A percentile compares a stretch with the other conserved stretches of the same genome.
Evolutionary conservation across 2,113 vertebrate species (phyloP).

Genomic region (Microtus ochrogaster): DNA sequence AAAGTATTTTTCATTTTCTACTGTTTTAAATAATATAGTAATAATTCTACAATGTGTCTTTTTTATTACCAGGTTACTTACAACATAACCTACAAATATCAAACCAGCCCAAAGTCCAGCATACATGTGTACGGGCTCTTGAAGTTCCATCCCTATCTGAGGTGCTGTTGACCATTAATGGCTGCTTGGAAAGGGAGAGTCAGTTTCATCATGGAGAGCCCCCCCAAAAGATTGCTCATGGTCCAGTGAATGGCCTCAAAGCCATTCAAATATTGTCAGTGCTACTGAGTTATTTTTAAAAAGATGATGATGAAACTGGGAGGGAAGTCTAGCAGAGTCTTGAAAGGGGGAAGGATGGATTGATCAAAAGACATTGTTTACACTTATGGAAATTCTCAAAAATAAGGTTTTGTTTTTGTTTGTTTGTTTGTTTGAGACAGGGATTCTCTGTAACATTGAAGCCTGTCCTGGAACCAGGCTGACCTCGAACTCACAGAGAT

Average conservation of each 20-base stretch:
- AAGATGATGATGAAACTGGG: too few relatives aligned
- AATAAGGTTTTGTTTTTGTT: too few relatives aligned
- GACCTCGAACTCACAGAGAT: too few relatives aligned
- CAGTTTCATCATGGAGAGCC: not conserved
- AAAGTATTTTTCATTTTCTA: not conserved
- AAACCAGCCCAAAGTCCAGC: not conserved
- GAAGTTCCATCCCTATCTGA: not conserved
- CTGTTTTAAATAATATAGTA: not conserved
- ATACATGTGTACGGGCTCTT: not conserved
- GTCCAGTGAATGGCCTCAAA: not conserved
- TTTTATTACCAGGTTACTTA: not conserved
- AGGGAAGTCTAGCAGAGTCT: not conserved
- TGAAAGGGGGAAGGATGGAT: not conserved
- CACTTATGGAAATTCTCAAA: not conserved
- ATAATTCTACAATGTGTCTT: not conserved
- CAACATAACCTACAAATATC: not conserved
- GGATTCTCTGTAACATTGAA: too few relatives aligned
- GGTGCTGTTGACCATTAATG: not conserved
- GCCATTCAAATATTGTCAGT: not conserved
- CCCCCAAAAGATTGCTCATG: not conserved
- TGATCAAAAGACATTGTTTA: too few relatives aligned
- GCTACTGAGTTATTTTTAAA: not conserved
- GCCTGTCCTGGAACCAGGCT: too few relatives aligned
- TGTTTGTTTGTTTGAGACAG: too few relatives aligned
- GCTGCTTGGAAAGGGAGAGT: not conserved